Evolutionary conservation across 1,140 invertebrate species (phyloP), one percentile per base, ranked within the genome.

Genomic region (Holcopasites calliopsidis): DNA sequence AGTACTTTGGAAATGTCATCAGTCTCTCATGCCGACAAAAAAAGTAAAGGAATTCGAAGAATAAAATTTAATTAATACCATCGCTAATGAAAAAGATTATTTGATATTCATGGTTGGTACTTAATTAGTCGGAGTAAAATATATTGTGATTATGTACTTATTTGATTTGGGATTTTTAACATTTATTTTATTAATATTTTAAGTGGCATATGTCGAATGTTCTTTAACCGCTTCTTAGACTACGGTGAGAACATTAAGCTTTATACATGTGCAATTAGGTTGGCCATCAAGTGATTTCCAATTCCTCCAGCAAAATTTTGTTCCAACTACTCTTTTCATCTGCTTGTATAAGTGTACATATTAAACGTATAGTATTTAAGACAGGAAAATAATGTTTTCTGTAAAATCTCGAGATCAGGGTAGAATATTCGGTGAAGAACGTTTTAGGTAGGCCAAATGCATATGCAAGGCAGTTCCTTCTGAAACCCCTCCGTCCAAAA

Each of bases 401-500:
- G 8, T 16, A 31, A 61, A 55, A 11, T 13, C 13, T 23, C 3
- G 11, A 23, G 44, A 26, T 3, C 6, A 23, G 26, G 23, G 10
- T 18, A n/a, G 26, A 23, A 38, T 35, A 35, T 21, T 13, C 35
- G 28, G 10, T 55, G 28, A 31, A 31, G 4, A 10, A 18, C 10
- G 31, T 55, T n/a, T 33, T n/a, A 49, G 31, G 7, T 47, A 47
- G 44, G 5, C 21, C 6, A 50, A 50, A n/a, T 44, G 7, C 18
- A 38, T 10, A 38, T 47, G n/a, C 44, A 33, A 57, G 18, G 4
- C 3, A 50, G 31, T 21, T 13, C 57, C n/a, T 61, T 49, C 26
- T 35, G 31, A 50, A 61, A 71, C 26, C 44, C 44, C 26, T 61
- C 69, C 69, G 69, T 72, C 69, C 69, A 72, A 38, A 50, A 50